Evolutionary conservation across 1,140 invertebrate species (phyloP).

Genomic region (Drosophila seguyi): DNA sequence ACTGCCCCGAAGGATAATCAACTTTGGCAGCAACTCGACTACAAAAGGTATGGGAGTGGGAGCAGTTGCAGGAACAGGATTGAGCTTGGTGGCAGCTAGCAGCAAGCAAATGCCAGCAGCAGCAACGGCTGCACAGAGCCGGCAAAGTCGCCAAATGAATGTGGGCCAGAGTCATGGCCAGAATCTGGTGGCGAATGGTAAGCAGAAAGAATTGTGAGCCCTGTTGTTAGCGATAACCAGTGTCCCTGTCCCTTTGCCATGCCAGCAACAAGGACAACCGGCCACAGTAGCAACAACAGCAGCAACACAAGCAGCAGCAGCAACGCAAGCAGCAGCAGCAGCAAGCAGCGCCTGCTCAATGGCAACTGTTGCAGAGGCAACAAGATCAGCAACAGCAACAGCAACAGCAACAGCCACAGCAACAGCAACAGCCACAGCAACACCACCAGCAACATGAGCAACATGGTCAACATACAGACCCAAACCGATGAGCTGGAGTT

Average conservation of each 20-base stretch:
- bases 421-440: constrained; percentile 39
- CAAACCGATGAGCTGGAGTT: constrained; percentile 71
- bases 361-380: constrained; percentile 53
- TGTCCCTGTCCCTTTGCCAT: constrained; percentile 37
- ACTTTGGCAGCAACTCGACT: constrained; percentile 60
- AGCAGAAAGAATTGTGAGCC: constrained; percentile 68
- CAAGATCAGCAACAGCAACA: constrained; percentile 16
- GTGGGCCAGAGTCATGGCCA: constrained; percentile 16
- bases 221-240: constrained; percentile 50
- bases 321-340: constrained; percentile 18
- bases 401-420: constrained; percentile 19
- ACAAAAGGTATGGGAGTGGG: constrained; percentile 41
- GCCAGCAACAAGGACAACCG: constrained; percentile 42
- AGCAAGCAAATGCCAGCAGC: constrained; percentile 27
- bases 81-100: constrained; percentile 21
- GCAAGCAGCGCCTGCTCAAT: constrained; percentile 52
- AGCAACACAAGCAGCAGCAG: constrained; percentile 38
- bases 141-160: constrained; percentile 27
- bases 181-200: constrained; percentile 63
- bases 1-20: constrained; percentile 69
- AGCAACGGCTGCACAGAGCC: background rate
- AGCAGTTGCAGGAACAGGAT: constrained; percentile 6
- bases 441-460: constrained; percentile 10
- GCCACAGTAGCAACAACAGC: constrained; percentile 42
- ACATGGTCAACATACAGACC: constrained; percentile 72